Evolutionary conservation across 2,113 vertebrate genomes (phyloP).

Genomic region (Argyrosomus japonicus): DNA sequence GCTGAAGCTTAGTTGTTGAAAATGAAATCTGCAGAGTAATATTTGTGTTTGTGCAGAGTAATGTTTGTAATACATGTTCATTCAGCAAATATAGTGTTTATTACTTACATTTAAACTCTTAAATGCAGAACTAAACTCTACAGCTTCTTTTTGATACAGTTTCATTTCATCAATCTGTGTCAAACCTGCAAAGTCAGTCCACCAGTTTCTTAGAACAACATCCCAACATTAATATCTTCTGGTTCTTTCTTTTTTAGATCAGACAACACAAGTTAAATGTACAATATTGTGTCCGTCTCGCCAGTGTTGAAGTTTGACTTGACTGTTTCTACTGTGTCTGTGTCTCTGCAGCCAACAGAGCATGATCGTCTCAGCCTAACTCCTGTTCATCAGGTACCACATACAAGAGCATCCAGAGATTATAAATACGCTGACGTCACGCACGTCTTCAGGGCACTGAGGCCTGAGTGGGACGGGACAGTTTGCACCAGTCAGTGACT

Average conservation of each 20-base stretch:
- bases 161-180: no score
- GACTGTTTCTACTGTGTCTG: not conserved
- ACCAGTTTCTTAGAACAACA: not conserved
- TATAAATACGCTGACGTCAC: conserved; percentile 24
- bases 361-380: not conserved
- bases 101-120: not conserved
- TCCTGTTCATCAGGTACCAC: not conserved
- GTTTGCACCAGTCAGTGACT: conserved; percentile 47
- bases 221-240: not conserved
- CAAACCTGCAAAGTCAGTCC: not conserved
- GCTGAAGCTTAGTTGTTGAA: not conserved
- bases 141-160: not conserved
- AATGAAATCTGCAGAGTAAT: not conserved
- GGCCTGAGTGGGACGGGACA: conserved; percentile 31
- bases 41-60: no score
- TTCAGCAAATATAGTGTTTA: not conserved
- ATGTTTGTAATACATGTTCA: not conserved
- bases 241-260: no score
- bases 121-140: not conserved
- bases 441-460: conserved; percentile 6
- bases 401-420: conserved; percentile 1
- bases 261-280: not conserved
- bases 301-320: not conserved
- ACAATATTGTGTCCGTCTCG: not conserved
- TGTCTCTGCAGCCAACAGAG: conserved; percentile 33